Percentiles rank a stretch among this genome's conserved stretches.
Conservation (phyloP, 1,140 invertebrate species). For the Papilio glaucus region DNA sequence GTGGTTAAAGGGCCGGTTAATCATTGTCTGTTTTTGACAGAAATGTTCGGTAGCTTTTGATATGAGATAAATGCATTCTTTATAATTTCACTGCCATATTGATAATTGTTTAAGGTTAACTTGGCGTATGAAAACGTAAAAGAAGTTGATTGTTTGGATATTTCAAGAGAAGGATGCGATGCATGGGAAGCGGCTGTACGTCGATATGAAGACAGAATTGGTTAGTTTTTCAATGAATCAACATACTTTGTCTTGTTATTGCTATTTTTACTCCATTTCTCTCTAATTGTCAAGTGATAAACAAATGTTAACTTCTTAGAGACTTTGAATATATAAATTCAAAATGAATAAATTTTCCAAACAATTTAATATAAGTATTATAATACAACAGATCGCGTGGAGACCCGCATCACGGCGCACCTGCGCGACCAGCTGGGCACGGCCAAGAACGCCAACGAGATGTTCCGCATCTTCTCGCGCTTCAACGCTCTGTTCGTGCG, state of each 20-base stretch:
- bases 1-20: background rate
- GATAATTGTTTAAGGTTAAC: constrained; percentile 90
- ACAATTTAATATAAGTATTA: too few relatives aligned
- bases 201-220: constrained; percentile 98
- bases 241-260: background rate
- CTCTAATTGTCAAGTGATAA: too few relatives aligned
- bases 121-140: constrained; percentile 99
- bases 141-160: constrained; percentile 98
- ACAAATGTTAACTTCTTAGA: background rate
- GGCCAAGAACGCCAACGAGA: constrained; percentile 99
- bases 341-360: too few relatives aligned
- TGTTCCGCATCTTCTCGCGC: constrained; percentile 99
- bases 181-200: constrained; percentile 98
- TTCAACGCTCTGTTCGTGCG: constrained; percentile 99
- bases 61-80: too few relatives aligned
- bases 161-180: constrained; percentile 97
- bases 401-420: constrained; percentile 98
- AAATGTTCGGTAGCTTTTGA: too few relatives aligned
- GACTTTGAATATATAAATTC: background rate
- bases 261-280: too few relatives aligned
- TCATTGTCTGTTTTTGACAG: too few relatives aligned
- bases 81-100: background rate
- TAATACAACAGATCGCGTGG: constrained; percentile 90
- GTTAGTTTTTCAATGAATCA: constrained; percentile 54
- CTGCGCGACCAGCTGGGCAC: constrained; percentile 98